These are phyloP conservation scores for Sinelater perroti DNA, from an alignment of 2,888 invertebrate genomes.

Conservation along the genomic window DNA sequence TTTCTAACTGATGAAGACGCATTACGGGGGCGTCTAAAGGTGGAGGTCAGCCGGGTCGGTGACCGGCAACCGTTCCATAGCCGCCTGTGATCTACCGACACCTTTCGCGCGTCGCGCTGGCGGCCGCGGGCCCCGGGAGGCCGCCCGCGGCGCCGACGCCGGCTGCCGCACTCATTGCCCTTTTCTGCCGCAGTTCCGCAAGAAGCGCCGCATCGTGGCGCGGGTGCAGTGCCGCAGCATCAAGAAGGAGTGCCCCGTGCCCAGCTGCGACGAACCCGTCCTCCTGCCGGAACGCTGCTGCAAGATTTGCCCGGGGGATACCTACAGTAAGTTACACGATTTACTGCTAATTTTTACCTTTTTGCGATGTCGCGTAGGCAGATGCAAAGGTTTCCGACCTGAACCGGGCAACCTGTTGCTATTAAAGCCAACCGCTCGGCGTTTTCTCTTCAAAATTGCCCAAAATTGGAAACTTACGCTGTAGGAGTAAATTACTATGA, in stretches of 20 bases:
- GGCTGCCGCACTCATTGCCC: too few relatives aligned
- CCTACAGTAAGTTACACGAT: conserved; percentile 58
- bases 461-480: too few relatives aligned
- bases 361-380: too few relatives aligned
- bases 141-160: too few relatives aligned
- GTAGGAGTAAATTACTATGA: too few relatives aligned
- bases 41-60: conserved; percentile 58
- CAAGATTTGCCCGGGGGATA: conserved; percentile 89
- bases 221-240: conserved; percentile 90
- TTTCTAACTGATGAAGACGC: conserved; percentile 51
- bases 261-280: conserved; percentile 86
- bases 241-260: conserved; percentile 90
- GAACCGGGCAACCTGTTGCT: too few relatives aligned
- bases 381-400: too few relatives aligned
- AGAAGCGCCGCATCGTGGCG: conserved; percentile 87
- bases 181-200: conserved; percentile 83
- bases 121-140: too few relatives aligned
- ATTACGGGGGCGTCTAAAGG: conserved; percentile 56
- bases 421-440: too few relatives aligned
- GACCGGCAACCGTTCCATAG: conserved; percentile 55
- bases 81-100: conserved; percentile 57
- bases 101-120: too few relatives aligned
- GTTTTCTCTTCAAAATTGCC: too few relatives aligned
- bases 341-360: too few relatives aligned
- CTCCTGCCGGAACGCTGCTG: conserved; percentile 88